These are phyloP conservation scores for Rhinichthys osculus DNA, from an alignment of 2,797 vertebrate genomes.

Conservation along the genomic window DNA sequence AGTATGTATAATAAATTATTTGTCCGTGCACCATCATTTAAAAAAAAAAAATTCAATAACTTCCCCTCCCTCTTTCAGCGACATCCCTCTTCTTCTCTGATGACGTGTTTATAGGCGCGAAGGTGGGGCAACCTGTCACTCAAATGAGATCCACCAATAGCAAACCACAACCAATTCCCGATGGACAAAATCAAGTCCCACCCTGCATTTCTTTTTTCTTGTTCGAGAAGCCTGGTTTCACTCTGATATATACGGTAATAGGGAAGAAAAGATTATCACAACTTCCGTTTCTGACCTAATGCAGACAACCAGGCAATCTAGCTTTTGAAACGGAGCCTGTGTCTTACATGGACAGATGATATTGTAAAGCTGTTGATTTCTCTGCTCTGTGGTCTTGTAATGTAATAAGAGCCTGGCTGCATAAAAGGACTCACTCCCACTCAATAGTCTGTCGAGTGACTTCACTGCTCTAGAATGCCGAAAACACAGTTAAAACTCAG, in stretches of 20 bases:
- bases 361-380: slow-evolving; percentile 32
- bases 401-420: slow-evolving; percentile 50
- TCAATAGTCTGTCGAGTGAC: slow-evolving; percentile 49
- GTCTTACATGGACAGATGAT: neutral
- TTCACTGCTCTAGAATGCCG: slow-evolving; percentile 52
- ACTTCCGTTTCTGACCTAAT: neutral
- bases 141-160: neutral
- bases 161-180: neutral
- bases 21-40: neutral
- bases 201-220: neutral
- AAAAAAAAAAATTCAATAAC: too few species aligned
- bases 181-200: neutral
- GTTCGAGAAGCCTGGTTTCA: neutral
- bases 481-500: slow-evolving; percentile 40
- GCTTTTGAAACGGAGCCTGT: neutral
- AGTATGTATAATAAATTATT: neutral
- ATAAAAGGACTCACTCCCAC: slow-evolving; percentile 40
- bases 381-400: slow-evolving; percentile 40
- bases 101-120: neutral
- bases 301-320: neutral
- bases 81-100: too few species aligned
- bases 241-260: neutral
- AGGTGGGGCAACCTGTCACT: neutral
- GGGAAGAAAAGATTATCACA: neutral
- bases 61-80: too few species aligned